A percentile compares a stretch with the other conserved stretches of the same genome.
Conservation (phyloP, 2,888 invertebrate species). For the Laspeyria flexula region DNA sequence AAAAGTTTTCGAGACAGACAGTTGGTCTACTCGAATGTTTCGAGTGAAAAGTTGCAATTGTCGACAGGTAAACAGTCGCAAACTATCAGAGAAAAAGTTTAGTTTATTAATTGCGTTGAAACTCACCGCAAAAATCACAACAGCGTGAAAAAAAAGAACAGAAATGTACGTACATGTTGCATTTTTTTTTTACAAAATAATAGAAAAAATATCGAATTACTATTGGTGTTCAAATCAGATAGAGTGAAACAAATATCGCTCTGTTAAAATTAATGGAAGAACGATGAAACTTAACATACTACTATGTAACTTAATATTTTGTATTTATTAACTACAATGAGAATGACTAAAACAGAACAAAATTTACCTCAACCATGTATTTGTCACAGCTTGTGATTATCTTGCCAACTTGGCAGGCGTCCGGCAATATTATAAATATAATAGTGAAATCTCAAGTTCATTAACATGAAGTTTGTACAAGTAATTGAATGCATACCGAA, state of each 20-base stretch:
- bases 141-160: conserved; percentile 55
- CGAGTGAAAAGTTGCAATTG: conserved; percentile 37
- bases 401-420: conserved; percentile 65
- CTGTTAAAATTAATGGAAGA: conserved; percentile 75
- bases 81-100: conserved; percentile 22
- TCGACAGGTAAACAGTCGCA: conserved; percentile 33
- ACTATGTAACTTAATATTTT: conserved; percentile 65
- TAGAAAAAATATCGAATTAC: conserved; percentile 49
- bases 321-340: conserved; percentile 54
- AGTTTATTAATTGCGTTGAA: conserved; percentile 20
- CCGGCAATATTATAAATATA: conserved; percentile 46
- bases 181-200: conserved; percentile 60
- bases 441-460: conserved; percentile 50
- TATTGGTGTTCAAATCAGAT: conserved; percentile 63
- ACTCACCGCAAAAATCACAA: conserved; percentile 21
- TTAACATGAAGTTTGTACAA: conserved; percentile 35
- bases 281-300: conserved; percentile 70
- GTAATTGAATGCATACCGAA: conserved; percentile 22
- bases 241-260: conserved; percentile 52
- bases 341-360: conserved; percentile 63
- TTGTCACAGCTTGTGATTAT: conserved; percentile 47
- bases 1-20: conserved; percentile 47
- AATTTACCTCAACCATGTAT: conserved; percentile 58
- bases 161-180: conserved; percentile 51
- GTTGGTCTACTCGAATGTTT: conserved; percentile 29